Conservation (phyloP, 2,113 vertebrate genomes). For the Mirounga angustirostris region DNA sequence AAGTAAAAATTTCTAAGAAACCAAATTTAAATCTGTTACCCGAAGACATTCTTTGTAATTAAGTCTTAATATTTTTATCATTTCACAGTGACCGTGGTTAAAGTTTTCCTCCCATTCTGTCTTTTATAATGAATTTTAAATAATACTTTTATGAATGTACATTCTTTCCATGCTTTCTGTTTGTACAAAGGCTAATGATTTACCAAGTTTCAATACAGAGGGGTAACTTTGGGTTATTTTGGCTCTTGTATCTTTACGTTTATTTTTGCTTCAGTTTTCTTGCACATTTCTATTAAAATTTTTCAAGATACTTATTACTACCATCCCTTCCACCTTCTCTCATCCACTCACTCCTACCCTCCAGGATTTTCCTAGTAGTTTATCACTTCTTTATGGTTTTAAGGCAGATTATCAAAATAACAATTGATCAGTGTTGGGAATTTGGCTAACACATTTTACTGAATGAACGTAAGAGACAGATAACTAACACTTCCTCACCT, state of each 20-base stretch:
- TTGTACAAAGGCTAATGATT: slow-evolving; percentile 46
- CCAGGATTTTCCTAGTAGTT: neutral
- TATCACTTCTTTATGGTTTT: neutral
- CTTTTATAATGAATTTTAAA: slow-evolving; percentile 24
- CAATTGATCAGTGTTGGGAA: neutral
- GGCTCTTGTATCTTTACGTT: neutral
- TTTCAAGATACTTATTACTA: neutral
- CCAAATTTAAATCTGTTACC: neutral
- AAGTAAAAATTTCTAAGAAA: neutral
- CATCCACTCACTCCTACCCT: neutral
- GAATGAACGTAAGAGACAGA: neutral
- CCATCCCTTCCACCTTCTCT: neutral
- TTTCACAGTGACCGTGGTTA: neutral
- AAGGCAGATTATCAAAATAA: neutral
- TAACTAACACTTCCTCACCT: neutral
- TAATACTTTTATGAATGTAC: slow-evolving; percentile 1
- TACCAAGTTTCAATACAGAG: neutral
- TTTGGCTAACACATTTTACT: neutral
- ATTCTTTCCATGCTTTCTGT: neutral
- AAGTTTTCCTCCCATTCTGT: neutral
- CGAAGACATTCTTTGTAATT: slow-evolving; percentile 1
- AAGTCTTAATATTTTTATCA: neutral
- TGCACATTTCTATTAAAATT: neutral
- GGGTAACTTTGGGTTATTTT: slow-evolving; percentile 16
- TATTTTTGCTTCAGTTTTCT: slow-evolving; percentile 49